A percentile compares a stretch with the other conserved stretches of the same genome.
These are phyloP conservation scores for Sarcophaga peregrina DNA, from an alignment of 1,140 invertebrate genomes.

Conservation along the genomic window DNA sequence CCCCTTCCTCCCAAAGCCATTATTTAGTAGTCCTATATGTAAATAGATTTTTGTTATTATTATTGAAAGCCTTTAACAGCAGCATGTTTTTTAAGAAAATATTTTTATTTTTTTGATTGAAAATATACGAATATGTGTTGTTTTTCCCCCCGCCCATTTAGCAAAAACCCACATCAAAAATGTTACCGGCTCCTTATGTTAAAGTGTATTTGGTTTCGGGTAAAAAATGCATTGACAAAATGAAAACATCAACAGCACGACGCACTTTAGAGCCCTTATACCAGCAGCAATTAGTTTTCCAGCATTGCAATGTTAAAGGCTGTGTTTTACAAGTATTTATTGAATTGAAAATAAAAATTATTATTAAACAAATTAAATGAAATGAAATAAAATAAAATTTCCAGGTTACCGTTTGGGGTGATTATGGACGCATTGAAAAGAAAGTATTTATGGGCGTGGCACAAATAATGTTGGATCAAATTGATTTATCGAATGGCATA, in stretches of 20 bases:
- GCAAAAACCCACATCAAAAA: conserved; percentile 89
- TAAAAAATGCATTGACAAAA: conserved; percentile 97
- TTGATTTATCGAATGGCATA: conserved; percentile 91
- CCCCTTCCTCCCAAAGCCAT: background rate
- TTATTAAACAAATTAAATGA: too few species aligned
- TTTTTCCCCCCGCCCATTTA: too few species aligned
- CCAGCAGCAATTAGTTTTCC: conserved; percentile 94
- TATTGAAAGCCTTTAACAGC: too few species aligned
- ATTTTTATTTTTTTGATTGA: too few species aligned
- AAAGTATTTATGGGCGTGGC: conserved; percentile 99
- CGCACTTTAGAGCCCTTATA: conserved; percentile 96
- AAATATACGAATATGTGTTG: too few species aligned
- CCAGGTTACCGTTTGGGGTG: conserved; percentile 98
- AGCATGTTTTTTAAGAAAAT: too few species aligned
- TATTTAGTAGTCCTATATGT: too few species aligned
- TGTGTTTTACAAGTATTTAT: conserved; percentile 91
- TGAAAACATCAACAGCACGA: conserved; percentile 91
- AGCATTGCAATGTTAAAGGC: conserved; percentile 85
- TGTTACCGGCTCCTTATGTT: conserved; percentile 96
- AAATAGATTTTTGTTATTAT: too few species aligned
- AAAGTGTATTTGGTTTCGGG: conserved; percentile 98
- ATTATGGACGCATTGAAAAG: conserved; percentile 96
- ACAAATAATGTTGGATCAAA: conserved; percentile 97
- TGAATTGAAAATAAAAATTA: too few species aligned
- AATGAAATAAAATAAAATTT: too few species aligned